Evolutionary conservation across 1,140 invertebrate genomes (phyloP), one percentile per base, ranked within the genome.

Genomic region (Bradynema listronoti): DNA sequence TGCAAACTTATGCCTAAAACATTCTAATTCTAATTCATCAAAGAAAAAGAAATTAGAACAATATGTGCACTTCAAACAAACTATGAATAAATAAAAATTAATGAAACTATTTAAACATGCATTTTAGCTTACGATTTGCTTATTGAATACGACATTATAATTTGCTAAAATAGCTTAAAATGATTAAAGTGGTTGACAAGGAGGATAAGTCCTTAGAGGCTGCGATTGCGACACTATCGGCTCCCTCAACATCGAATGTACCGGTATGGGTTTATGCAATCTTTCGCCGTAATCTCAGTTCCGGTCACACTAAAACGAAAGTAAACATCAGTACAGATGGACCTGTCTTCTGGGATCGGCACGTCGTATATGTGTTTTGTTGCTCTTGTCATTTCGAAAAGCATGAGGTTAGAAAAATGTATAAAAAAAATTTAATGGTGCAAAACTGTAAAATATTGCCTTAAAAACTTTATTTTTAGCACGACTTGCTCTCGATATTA

Each of bases 251-350:
- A 27, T 14, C 9, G 3, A 52, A 46, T 56, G 62, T 65, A 2
- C 74, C 75, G 24, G 74, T 76, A 32, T 76, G 74, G 74, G 58
- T 76, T 30, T 76, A 76, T 52, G 68, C 76, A 6, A 76, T 76
- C 54, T 76, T 76, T 46, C 63, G 73, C 14, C 72, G 71, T 52
- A 77, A 77, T 39, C 69, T 56, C 1, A 71, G 59, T 58, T 51
- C 43, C 29, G 75, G 75, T 0, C 74, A 76, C 49, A 75, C 77
- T 14, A 77, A 78, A 55, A 68, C 78, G 60, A 71, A 59, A 27
- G 60, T 76, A n/a, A 76, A 76, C 47, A 61, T 73, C 9, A 71
- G 66, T 47, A 47, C 59, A 22, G 74, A 76, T 51, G 74, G 74
- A 1, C 74, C 74, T 16, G 70, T 76, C 30, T 76, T 76, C 50